These are phyloP conservation scores for Maniola hyperantus DNA, from an alignment of 2,888 invertebrate species.

Conservation along the genomic window DNA sequence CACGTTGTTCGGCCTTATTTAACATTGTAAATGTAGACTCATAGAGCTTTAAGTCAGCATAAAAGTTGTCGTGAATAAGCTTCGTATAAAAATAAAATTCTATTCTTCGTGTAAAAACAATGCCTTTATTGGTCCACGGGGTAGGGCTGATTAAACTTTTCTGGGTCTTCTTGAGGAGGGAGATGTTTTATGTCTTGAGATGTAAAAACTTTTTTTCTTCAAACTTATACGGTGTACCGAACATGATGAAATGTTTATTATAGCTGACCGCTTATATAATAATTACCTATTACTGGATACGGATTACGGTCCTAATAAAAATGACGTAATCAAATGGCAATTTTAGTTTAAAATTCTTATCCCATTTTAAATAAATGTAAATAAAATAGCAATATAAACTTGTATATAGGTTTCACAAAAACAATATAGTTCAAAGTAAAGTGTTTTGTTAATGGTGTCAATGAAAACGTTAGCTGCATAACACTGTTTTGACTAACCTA, in stretches of 20 bases:
- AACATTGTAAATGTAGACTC: slow-evolving; percentile 9
- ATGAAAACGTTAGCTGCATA: slow-evolving; percentile 1
- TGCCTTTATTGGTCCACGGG: slow-evolving; percentile 38
- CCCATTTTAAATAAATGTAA: background rate
- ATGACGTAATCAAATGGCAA: background rate
- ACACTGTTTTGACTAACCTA: background rate
- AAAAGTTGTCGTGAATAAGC: slow-evolving; percentile 25
- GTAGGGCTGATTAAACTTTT: slow-evolving; percentile 34
- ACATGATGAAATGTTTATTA: slow-evolving; percentile 26
- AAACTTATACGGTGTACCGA: slow-evolving; percentile 25
- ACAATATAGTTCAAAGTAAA: slow-evolving; percentile 2
- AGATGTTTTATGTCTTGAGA: slow-evolving; percentile 37
- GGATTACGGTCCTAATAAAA: too few species aligned
- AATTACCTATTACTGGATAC: background rate
- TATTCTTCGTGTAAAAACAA: slow-evolving; percentile 36
- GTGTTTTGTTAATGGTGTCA: background rate
- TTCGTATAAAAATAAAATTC: slow-evolving; percentile 30
- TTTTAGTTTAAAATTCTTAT: background rate
- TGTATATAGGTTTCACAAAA: background rate
- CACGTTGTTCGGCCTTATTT: slow-evolving; percentile 11
- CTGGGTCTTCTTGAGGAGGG: slow-evolving; percentile 30
- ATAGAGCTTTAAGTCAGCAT: slow-evolving; percentile 14
- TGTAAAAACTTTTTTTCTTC: slow-evolving; percentile 28
- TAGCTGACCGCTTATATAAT: slow-evolving; percentile 14
- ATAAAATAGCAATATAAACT: background rate